Percentiles rank a stretch among this genome's conserved stretches.
These are phyloP conservation scores for Cosmia trapezina DNA, from an alignment of 2,888 invertebrate species.

Conservation along the genomic window DNA sequence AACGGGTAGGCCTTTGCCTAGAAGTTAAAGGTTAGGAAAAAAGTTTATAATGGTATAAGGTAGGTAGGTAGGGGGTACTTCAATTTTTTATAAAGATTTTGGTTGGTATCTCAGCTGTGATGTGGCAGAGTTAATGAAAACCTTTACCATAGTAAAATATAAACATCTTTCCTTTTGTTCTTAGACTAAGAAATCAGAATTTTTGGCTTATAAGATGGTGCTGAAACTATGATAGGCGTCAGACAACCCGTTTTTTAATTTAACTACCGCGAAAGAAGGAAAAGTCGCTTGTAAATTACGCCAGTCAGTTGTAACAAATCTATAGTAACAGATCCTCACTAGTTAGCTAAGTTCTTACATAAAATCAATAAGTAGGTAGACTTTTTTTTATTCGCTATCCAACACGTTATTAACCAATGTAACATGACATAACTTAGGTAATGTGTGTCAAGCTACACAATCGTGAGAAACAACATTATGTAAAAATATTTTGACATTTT, in stretches of 20 bases:
- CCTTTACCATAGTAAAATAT: neutral
- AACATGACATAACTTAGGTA: slow-evolving; percentile 82
- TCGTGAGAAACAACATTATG: slow-evolving; percentile 67
- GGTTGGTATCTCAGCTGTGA: neutral
- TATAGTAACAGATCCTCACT: slow-evolving; percentile 26
- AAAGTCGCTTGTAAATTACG: neutral
- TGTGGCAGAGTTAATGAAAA: neutral
- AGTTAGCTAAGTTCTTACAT: slow-evolving; percentile 68
- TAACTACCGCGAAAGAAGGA: slow-evolving; percentile 5
- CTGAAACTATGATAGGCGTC: neutral
- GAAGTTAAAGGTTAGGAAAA: neutral
- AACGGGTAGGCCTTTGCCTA: neutral
- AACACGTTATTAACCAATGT: slow-evolving; percentile 67
- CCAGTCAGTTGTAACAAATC: slow-evolving; percentile 6
- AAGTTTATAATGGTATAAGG: neutral
- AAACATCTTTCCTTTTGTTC: neutral
- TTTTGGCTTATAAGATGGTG: neutral
- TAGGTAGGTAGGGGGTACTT: neutral
- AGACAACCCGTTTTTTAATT: neutral
- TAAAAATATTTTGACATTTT: slow-evolving; percentile 67
- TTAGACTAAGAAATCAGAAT: neutral
- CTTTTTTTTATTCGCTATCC: slow-evolving; percentile 66
- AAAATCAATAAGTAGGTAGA: slow-evolving; percentile 72
- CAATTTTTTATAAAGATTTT: neutral
- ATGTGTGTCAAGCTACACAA: slow-evolving; percentile 80